These are phyloP conservation scores for Bradypodion ventrale DNA, from an alignment of 2,797 vertebrate species.

Conservation along the genomic window DNA sequence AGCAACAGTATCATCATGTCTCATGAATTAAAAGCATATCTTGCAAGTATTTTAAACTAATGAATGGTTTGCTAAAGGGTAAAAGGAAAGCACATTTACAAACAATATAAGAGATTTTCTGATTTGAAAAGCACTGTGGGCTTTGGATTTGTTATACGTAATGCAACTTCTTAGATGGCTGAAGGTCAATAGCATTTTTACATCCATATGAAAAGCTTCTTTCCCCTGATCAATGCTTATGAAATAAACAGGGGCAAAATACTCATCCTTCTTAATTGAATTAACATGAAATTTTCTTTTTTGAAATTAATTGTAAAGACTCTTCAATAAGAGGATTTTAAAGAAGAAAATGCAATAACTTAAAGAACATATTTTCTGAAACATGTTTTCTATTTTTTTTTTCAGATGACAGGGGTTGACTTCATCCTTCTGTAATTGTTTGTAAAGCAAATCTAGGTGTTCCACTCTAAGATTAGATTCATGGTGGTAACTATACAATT, in stretches of 20 bases:
- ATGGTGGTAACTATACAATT: background rate
- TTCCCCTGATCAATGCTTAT: constrained; percentile 1
- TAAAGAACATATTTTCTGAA: background rate
- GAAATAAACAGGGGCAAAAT: background rate
- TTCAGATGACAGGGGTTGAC: background rate
- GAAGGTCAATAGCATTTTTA: background rate
- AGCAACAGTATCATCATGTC: background rate
- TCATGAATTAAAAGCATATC: background rate
- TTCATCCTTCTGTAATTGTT: background rate
- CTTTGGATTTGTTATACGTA: too few species aligned
- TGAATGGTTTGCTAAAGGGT: background rate
- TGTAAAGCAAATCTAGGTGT: background rate
- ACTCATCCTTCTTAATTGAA: constrained; percentile 9
- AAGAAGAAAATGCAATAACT: background rate
- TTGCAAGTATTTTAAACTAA: background rate
- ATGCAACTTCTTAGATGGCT: background rate
- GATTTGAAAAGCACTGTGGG: background rate
- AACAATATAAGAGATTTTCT: background rate
- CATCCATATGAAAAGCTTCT: constrained; percentile 16
- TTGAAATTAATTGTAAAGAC: background rate
- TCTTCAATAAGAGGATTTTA: constrained; percentile 4
- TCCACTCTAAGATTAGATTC: background rate
- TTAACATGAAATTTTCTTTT: background rate
- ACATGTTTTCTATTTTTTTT: background rate
- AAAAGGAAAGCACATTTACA: constrained; percentile 10